Evolutionary conservation across 2,113 vertebrate genomes (phyloP).

Genomic region (Clupea harengus): DNA sequence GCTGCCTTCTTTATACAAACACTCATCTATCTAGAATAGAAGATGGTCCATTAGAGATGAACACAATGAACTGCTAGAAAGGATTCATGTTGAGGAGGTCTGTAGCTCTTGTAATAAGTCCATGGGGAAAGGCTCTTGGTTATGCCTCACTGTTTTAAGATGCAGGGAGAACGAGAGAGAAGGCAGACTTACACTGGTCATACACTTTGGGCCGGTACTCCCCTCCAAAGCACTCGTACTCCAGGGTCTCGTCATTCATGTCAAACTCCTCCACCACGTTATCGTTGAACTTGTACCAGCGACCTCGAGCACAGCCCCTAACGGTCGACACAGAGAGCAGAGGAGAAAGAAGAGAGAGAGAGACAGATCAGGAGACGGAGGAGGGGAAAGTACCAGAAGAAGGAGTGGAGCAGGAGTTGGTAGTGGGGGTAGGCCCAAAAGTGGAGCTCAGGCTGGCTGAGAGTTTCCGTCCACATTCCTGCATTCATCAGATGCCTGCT

Average conservation of each 20-base stretch:
- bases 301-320: constrained; percentile 86
- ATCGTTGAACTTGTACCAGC: constrained; percentile 99
- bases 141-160: background rate
- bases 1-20: background rate
- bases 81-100: background rate
- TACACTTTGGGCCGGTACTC: constrained; percentile 98
- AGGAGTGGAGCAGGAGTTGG: background rate
- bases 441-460: constrained; percentile 26
- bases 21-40: background rate
- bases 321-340: background rate
- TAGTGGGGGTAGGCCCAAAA: background rate
- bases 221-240: constrained; percentile 98
- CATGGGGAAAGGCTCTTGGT: background rate
- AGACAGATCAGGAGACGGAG: background rate
- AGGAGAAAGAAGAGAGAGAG: background rate
- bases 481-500: constrained; percentile 39
- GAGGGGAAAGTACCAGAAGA: background rate
- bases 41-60: background rate
- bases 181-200: constrained; percentile 86
- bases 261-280: constrained; percentile 97
- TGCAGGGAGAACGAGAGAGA: background rate
- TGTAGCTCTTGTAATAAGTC: background rate
- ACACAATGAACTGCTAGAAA: too few species aligned
- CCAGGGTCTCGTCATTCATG: constrained; percentile 92
- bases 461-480: constrained; percentile 42